Conservation (phyloP, 1,140 invertebrate genomes). For the Heterodera carotae region DNA sequence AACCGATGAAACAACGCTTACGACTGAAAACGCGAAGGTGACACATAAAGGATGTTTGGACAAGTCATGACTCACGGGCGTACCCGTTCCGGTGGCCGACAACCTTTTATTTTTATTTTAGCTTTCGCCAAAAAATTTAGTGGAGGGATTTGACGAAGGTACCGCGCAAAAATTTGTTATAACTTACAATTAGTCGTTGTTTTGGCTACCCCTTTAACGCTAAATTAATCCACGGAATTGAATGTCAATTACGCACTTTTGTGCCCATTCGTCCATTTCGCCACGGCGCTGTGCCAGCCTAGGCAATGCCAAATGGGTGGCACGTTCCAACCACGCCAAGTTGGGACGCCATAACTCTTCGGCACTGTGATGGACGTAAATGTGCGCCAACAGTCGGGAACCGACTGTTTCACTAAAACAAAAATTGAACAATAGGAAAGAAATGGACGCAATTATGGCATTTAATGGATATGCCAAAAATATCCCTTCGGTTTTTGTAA, state of each 20-base stretch:
- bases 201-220: too few relatives aligned
- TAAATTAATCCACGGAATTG: too few relatives aligned
- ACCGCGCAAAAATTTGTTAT: too few relatives aligned
- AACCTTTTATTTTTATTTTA: too few relatives aligned
- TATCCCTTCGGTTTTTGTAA: not conserved
- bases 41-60: slow-evolving; percentile 27
- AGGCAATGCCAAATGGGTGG: slow-evolving; percentile 43
- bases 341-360: slow-evolving; percentile 40
- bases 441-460: not conserved
- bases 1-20: slow-evolving; percentile 35
- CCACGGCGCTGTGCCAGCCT: slow-evolving; percentile 11
- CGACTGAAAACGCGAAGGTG: slow-evolving; percentile 32
- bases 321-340: slow-evolving; percentile 42
- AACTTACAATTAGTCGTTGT: too few relatives aligned
- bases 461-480: slow-evolving; percentile 3
- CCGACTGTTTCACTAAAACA: slow-evolving; percentile 47
- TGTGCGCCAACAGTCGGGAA: slow-evolving; percentile 32
- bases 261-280: slow-evolving; percentile 47
- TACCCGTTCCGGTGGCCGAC: too few relatives aligned
- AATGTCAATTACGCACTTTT: slow-evolving; percentile 34
- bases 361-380: slow-evolving; percentile 43
- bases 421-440: too few relatives aligned
- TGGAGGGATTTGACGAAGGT: too few relatives aligned
- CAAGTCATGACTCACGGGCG: too few relatives aligned
- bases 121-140: too few relatives aligned